These are phyloP conservation scores for Tetheella fluctuosa DNA, from an alignment of 2,888 invertebrate genomes.

Conservation along the genomic window DNA sequence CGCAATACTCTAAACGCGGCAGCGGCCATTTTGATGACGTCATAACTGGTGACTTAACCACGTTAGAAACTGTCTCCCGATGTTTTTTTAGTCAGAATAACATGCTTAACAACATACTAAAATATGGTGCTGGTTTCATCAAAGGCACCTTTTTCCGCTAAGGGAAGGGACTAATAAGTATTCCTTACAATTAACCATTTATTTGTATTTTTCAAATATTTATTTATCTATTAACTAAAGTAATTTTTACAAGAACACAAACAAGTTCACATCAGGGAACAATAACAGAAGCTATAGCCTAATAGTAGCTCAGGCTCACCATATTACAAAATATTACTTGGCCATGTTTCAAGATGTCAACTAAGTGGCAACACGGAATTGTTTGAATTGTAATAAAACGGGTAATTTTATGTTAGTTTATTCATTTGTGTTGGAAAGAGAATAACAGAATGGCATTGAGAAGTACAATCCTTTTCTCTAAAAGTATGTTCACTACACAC, in stretches of 20 bases:
- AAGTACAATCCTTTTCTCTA: neutral
- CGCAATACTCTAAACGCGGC: too few species aligned
- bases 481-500: neutral
- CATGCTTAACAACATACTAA: too few species aligned
- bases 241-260: neutral
- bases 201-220: neutral
- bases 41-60: too few species aligned
- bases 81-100: too few species aligned
- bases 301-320: neutral
- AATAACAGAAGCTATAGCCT: neutral
- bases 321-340: constrained; percentile 36
- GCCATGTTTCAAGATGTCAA: constrained; percentile 33
- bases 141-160: too few species aligned
- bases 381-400: constrained; percentile 26
- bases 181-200: too few species aligned
- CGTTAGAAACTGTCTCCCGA: too few species aligned
- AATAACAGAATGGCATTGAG: neutral
- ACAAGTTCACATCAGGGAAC: neutral
- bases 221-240: neutral
- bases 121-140: too few species aligned
- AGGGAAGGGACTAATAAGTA: too few species aligned
- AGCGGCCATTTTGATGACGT: too few species aligned
- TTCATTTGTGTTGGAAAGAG: neutral
- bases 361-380: constrained; percentile 34
- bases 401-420: neutral